These are phyloP conservation scores for Sphenodon punctatus DNA, from an alignment of 2,797 vertebrate species.

Conservation along the genomic window DNA sequence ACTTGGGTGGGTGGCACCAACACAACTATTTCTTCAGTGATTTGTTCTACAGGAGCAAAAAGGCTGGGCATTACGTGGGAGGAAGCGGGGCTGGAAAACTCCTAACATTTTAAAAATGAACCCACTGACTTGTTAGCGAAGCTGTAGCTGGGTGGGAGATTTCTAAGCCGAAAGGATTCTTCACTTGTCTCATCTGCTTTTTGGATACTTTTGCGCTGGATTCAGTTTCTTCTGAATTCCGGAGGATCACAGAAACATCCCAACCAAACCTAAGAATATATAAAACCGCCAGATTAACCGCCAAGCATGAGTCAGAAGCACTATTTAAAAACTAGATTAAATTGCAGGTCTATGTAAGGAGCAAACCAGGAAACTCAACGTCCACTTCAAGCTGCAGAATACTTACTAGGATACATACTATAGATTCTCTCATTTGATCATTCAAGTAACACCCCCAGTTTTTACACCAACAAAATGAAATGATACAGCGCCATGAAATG, in stretches of 20 bases:
- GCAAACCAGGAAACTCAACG: no score
- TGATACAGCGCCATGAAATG: no score
- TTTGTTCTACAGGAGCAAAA: no score
- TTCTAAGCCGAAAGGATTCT: constrained; percentile 91
- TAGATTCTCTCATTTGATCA: no score
- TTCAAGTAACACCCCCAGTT: no score
- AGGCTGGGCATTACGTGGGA: no score
- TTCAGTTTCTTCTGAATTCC: constrained; percentile 88
- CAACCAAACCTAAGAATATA: constrained; percentile 86
- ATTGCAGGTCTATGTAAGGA: neutral
- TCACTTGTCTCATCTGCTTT: constrained; percentile 92
- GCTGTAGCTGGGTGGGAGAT: constrained; percentile 73
- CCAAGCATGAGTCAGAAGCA: neutral
- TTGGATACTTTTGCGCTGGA: constrained; percentile 80
- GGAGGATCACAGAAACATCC: constrained; percentile 91
- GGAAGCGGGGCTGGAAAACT: neutral
- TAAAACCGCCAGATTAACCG: neutral
- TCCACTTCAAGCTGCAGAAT: no score
- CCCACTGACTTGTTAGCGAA: constrained; percentile 82
- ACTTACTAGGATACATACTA: no score
- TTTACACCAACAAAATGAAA: no score
- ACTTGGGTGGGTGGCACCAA: neutral
- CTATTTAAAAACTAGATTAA: neutral
- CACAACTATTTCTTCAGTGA: neutral
- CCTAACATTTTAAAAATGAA: neutral